Evolutionary conservation across 2,888 invertebrate species (phyloP), one percentile per base, ranked within the genome.

Genomic region (Ochropacha duplaris): DNA sequence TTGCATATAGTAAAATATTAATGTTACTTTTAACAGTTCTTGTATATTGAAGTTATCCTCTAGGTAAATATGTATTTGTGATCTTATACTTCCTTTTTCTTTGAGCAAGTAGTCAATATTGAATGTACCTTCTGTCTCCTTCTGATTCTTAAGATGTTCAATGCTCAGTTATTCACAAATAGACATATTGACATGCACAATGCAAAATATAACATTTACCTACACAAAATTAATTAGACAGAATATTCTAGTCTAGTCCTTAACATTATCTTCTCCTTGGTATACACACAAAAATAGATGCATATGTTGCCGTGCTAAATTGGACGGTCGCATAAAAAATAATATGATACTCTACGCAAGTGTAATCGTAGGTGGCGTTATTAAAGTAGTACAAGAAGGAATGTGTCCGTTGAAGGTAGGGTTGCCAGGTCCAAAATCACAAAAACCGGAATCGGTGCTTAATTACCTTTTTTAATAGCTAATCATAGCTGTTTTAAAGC

Each of bases 161-260:
- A 69, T 79, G 82, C 80, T 77, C 73, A 75, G 66, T 72, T 66
- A 69, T 66, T 61, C 68, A 71, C 76, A 76, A 63, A 73, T 67
- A 60, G 67, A 69, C 68, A 68, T 65, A 75, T 73, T 79, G 74
- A 81, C 81, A 81, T 83, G 77, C 78, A 82, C 79, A 76, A 72
- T 65, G 63, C 62, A 64, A 60, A 58, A 50, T 44, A 54, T 57
- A 54, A 49, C 51, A 26, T 49, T n/a, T n/a, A n/a, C n/a, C n/a
- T n/a, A 57, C 60, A 62, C 66, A 64, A 61, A 54, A 24, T 16
- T 34, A 57, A 39, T n/a, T n/a, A 36, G 51, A 49, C 36, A 28
- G 22, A n/a, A 36, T 36, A 36, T 36, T n/a, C 36, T 36, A 36
- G n/a, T n/a, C 36, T 0, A 36, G 5, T 31, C 12, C 36, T n/a